These are phyloP conservation scores for Lathronympha strigana DNA, from an alignment of 2,888 invertebrate species.

Conservation along the genomic window DNA sequence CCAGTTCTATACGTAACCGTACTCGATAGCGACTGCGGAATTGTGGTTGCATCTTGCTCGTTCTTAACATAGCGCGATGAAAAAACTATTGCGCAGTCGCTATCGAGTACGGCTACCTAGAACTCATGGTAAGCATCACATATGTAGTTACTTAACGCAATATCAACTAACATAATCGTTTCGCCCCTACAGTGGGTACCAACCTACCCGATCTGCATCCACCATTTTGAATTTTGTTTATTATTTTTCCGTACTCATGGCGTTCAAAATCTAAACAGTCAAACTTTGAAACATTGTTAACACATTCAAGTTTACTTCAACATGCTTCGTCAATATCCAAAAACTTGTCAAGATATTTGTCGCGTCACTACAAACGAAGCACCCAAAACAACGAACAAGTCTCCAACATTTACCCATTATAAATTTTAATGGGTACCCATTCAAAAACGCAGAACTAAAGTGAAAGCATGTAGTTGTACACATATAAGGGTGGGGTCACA, in stretches of 20 bases:
- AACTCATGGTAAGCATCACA: too few relatives aligned
- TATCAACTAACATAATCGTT: too few relatives aligned
- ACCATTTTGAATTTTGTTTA: constrained; percentile 1
- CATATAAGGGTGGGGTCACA: constrained; percentile 43
- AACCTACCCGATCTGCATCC: not conserved
- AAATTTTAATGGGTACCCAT: constrained; percentile 37
- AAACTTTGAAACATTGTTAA: constrained; percentile 14
- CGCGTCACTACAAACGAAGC: constrained; percentile 21
- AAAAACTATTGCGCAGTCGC: too few relatives aligned
- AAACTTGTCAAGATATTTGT: constrained; percentile 28
- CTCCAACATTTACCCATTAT: constrained; percentile 30
- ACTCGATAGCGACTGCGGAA: too few relatives aligned
- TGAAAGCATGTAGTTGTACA: constrained; percentile 38
- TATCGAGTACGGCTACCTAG: too few relatives aligned
- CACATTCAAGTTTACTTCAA: constrained; percentile 21
- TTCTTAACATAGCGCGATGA: too few relatives aligned
- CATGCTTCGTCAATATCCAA: constrained; percentile 15
- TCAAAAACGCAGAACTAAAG: constrained; percentile 36
- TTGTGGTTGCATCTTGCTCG: too few relatives aligned
- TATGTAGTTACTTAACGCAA: too few relatives aligned
- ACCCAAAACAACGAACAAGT: constrained; percentile 20
- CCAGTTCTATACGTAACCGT: too few relatives aligned
- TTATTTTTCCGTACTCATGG: not conserved
- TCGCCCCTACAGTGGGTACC: too few relatives aligned
- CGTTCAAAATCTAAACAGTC: not conserved